Evolutionary conservation across 2,113 vertebrate genomes (phyloP), one percentile per base, ranked within the genome.

Genomic region (Herpailurus yagouaroundi): DNA sequence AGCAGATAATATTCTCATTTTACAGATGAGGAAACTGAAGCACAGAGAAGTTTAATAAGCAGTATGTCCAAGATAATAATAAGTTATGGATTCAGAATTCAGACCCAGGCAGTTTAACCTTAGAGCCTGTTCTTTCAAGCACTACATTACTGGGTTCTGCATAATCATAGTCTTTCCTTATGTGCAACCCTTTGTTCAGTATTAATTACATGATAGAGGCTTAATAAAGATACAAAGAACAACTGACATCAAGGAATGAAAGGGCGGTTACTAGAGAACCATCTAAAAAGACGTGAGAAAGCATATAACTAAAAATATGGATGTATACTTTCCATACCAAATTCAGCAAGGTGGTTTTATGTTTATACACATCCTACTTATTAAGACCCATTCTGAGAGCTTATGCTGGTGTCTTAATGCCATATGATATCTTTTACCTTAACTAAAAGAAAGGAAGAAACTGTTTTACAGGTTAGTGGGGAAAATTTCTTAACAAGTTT

Each of bases 161-260:
- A 64, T 83, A 66, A 52, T 90, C 66, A 89, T 6, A 45, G 66
- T 83, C 41, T 95, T 74, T 89, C 57, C n/a, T 83, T 66, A 55
- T 31, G n/a, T 68, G 19, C 45, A 77, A 36, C 9, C 52, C 87
- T 89, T 89, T 66, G 57, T 90, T 82, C 14, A 64, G 45, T 55
- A 89, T 74, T 73, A 41, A 55, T 95, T 82, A 64, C 6, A 64
- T 89, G 77, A 83, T 73, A 12, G 33, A 73, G 79, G 19, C 80
- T 92, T 92, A 73, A 63, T 66, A 95, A 80, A 64, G n/a, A 73
- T 64, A 21, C 33, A 81, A 93, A 95, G 38, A 87, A 77, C 63
- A 80, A 63, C 63, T 87, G 60, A 95, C 71, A 80, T 50, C 73
- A 92, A 87, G 64, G 52, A 16, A 80, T 33, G 64, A 73, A 73